Evolutionary conservation across 2,888 invertebrate species (phyloP).

Genomic region (Hydropsyche betteni): DNA sequence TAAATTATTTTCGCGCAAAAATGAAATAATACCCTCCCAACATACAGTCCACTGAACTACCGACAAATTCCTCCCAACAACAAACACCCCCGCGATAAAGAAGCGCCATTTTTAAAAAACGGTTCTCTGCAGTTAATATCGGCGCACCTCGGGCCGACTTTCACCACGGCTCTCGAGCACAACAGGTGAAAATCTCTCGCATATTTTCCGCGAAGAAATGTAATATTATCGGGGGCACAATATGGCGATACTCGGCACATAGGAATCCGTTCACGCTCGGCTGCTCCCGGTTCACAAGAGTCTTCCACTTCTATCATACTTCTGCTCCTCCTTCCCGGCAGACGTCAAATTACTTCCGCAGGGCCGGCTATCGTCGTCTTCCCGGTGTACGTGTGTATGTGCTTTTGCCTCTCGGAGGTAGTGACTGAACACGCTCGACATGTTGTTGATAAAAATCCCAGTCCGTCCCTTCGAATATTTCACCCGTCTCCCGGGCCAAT

Average conservation of each 20-base stretch:
- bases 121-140: neutral
- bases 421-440: constrained; percentile 11
- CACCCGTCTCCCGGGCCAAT: neutral
- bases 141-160: neutral
- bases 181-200: constrained; percentile 42
- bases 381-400: constrained; percentile 3
- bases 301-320: neutral
- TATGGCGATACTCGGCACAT: constrained; percentile 41
- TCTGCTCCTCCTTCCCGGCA: constrained; percentile 2
- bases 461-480: constrained; percentile 26
- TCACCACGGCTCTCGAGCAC: constrained; percentile 18
- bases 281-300: constrained; percentile 33
- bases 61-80: too few species aligned
- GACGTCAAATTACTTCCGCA: constrained; percentile 44
- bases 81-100: too few species aligned
- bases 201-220: constrained; percentile 43
- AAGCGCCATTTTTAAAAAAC: too few species aligned
- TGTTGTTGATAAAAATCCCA: constrained; percentile 32
- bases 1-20: too few species aligned
- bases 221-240: constrained; percentile 43
- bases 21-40: too few species aligned
- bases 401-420: too few species aligned
- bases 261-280: constrained; percentile 45
- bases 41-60: too few species aligned
- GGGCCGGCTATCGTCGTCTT: constrained; percentile 35